Percentiles rank a stretch among this genome's conserved stretches.
phyloP scores from a whole-genome alignment of 2,888 invertebrate genomes.

The Trachelus troglodyta region DNA sequence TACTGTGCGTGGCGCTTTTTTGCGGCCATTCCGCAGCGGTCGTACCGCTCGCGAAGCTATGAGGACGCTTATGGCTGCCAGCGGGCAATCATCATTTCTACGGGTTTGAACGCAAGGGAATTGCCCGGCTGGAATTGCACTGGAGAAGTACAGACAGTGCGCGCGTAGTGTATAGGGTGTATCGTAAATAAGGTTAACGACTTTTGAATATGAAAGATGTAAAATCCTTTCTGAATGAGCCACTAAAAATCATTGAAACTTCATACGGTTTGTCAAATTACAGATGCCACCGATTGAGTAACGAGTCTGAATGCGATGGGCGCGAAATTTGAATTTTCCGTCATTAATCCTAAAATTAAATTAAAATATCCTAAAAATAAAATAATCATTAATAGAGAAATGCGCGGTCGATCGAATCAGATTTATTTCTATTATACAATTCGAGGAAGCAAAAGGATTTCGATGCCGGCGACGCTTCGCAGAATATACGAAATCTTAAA shows the following conservation, averaged over 20 bases:
- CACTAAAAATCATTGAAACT: background rate
- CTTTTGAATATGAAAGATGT: background rate
- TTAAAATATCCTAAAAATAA: too few relatives aligned
- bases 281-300: background rate
- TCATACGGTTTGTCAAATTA: background rate
- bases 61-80: background rate
- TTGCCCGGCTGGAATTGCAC: background rate
- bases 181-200: background rate
- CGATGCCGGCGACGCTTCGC: background rate
- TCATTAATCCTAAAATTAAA: background rate
- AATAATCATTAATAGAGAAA: too few relatives aligned
- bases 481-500: background rate
- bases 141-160: background rate
- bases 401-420: background rate
- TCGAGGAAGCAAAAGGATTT: background rate
- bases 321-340: background rate
- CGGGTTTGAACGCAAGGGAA: constrained; percentile 1
- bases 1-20: background rate
- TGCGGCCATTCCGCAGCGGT: constrained; percentile 11
- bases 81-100: constrained; percentile 1
- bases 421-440: background rate
- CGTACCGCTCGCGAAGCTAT: background rate
- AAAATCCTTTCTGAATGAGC: background rate
- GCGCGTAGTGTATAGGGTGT: background rate
- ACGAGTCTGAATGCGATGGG: background rate